phyloP scores from a whole-genome alignment of 2,797 vertebrate species.

The Gymnothorax javanicus region DNA sequence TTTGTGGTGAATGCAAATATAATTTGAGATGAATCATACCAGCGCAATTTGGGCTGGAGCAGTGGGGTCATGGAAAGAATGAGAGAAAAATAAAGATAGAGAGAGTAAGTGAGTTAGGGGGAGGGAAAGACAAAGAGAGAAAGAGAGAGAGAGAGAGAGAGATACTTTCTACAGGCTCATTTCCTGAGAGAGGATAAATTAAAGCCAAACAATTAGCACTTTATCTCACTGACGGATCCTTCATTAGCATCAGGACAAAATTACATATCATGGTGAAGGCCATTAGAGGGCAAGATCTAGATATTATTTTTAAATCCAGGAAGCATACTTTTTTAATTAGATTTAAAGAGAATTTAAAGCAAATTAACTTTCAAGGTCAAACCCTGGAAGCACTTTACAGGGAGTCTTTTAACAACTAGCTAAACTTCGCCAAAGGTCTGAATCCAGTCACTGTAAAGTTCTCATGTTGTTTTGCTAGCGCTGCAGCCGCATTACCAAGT shows the following conservation, averaged over 20 bases:
- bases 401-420: background rate
- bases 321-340: slow-evolving; percentile 23
- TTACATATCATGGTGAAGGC: background rate
- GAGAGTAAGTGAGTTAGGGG: background rate
- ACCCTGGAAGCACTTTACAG: background rate
- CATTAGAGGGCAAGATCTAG: slow-evolving; percentile 24
- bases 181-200: slow-evolving; percentile 27
- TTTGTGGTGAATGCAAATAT: background rate
- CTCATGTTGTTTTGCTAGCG: background rate
- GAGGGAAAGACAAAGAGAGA: no score
- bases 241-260: slow-evolving; percentile 30
- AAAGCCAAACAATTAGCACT: slow-evolving; percentile 32
- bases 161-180: slow-evolving; percentile 17
- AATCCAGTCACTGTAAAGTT: background rate
- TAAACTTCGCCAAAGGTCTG: background rate
- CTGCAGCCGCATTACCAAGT: background rate
- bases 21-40: background rate
- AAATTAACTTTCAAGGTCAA: slow-evolving; percentile 23
- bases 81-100: background rate
- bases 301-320: slow-evolving; percentile 25
- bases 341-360: slow-evolving; percentile 22
- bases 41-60: background rate
- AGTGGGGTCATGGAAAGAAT: background rate
- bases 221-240: slow-evolving; percentile 25
- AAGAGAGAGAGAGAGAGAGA: background rate